Base-by-base conservation (phyloP, 2,797 vertebrate genomes). In the Betta splendens region DNA sequence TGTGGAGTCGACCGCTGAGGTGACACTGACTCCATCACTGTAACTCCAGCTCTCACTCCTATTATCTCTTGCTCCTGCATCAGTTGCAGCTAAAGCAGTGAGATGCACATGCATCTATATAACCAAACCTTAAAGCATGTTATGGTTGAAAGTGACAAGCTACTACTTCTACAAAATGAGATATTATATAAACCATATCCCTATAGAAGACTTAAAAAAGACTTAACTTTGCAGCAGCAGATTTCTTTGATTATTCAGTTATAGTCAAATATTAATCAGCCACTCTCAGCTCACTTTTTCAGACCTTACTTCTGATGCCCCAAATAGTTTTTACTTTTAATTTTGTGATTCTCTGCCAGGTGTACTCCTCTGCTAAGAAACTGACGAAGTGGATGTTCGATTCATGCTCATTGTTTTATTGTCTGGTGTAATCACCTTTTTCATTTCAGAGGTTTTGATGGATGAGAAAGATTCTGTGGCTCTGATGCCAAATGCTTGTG, bases 1-100 rank as follows among this genome's bases (percentile, higher is more conserved):
- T 40, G 79, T 64, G 58, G 82, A 36, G 85, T 15, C 5, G 57
- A 74, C 85, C 13, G 79, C 84, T 78, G 85, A 81, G 85, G 81
- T 70, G 86, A 73, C 69, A 71, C 64, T 17, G 75, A 83, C 86
- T 88, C 72, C 81, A 87, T 87, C 75, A 72, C 53, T 12, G 72
- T 22, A 13, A 5, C 64, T 42, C 43, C 8, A 13, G 3, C 54
- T 33, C 38, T 22, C 5, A 15, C 35, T 35, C 35, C 35, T n/a
- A 40, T 13, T 23, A 9, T 54, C 45, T 17, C 18, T 3, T 9
- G 25, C 25, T 56, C 39, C 20, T 1, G 2, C 3, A 15, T 38
- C 40, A 15, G 15, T 1, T 4, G 12, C 35, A 16, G 17, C 18
- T 36, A 20, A 10, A 9, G 22, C 9, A 21, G 12, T n/a, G 4